Evolutionary conservation across 1,140 invertebrate genomes (phyloP).

Genomic region (Wiebesia pumilae): DNA sequence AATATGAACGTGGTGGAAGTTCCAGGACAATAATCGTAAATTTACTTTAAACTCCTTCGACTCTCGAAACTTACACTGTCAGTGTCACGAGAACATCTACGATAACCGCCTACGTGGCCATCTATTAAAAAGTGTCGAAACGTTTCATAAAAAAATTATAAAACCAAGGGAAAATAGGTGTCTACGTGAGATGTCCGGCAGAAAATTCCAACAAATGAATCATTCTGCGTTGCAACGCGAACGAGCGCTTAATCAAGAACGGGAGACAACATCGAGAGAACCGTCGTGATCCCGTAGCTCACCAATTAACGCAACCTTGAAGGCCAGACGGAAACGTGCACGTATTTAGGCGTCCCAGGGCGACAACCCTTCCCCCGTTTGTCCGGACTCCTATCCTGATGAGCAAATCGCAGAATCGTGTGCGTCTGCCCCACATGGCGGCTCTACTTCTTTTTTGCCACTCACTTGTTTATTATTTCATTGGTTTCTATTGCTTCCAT

Average conservation of each 20-base stretch:
- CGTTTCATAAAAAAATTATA: neutral
- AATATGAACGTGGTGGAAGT: neutral
- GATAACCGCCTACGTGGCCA: neutral
- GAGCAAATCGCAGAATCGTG: neutral
- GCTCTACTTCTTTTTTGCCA: neutral
- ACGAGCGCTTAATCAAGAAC: neutral
- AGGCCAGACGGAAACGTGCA: constrained; percentile 29
- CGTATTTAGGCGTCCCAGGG: constrained; percentile 29
- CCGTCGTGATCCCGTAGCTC: neutral
- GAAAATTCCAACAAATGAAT: neutral
- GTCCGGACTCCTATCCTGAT: neutral
- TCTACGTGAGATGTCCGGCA: neutral
- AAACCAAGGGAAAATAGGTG: neutral
- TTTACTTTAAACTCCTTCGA: neutral
- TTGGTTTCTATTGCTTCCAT: no score
- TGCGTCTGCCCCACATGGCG: neutral
- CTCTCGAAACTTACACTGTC: neutral
- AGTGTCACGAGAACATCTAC: neutral
- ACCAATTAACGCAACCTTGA: constrained; percentile 15
- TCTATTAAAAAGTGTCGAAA: neutral
- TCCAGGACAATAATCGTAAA: neutral
- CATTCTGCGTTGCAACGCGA: neutral
- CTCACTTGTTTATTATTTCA: neutral
- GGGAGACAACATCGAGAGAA: neutral
- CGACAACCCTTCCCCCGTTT: constrained; percentile 39